Evolutionary conservation across 2,888 invertebrate species (phyloP).

Genomic region (Metallyticus violacea): DNA sequence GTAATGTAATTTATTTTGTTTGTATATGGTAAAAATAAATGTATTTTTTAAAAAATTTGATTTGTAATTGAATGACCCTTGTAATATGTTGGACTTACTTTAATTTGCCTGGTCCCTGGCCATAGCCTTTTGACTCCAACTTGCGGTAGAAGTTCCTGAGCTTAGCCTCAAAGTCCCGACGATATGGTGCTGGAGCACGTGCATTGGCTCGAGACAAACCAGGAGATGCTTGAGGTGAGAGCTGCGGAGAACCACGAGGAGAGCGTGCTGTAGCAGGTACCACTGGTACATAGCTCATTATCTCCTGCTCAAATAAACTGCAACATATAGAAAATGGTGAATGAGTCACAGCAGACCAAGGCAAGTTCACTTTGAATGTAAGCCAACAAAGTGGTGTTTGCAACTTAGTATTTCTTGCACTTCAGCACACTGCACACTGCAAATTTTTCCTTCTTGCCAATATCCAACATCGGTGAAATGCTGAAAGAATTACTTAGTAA

Average conservation of each 20-base stretch:
- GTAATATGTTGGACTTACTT: slow-evolving; percentile 73
- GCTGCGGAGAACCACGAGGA: slow-evolving; percentile 60
- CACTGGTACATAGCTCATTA: slow-evolving; percentile 93
- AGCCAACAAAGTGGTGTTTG: too few relatives aligned
- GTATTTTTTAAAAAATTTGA: too few relatives aligned
- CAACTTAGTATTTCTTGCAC: too few relatives aligned
- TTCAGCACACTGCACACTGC: too few relatives aligned
- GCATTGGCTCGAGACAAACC: slow-evolving; percentile 66
- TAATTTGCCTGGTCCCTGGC: slow-evolving; percentile 94
- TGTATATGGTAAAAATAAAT: too few relatives aligned
- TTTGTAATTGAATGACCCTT: too few relatives aligned
- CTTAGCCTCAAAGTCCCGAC: slow-evolving; percentile 93
- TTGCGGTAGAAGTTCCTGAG: slow-evolving; percentile 91
- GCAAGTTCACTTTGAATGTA: too few relatives aligned
- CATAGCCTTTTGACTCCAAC: slow-evolving; percentile 93
- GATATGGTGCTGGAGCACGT: slow-evolving; percentile 85
- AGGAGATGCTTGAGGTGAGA: slow-evolving; percentile 76
- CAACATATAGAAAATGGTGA: slow-evolving; percentile 35
- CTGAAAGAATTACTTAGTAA: too few relatives aligned
- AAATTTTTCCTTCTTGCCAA: too few relatives aligned
- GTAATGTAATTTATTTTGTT: too few relatives aligned
- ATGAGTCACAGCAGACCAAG: too few relatives aligned
- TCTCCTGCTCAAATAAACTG: slow-evolving; percentile 97
- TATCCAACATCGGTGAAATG: too few relatives aligned
- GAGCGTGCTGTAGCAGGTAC: slow-evolving; percentile 50